Base-by-base conservation (phyloP, 2,888 invertebrate genomes). In the Drosophila demipolita region DNA sequence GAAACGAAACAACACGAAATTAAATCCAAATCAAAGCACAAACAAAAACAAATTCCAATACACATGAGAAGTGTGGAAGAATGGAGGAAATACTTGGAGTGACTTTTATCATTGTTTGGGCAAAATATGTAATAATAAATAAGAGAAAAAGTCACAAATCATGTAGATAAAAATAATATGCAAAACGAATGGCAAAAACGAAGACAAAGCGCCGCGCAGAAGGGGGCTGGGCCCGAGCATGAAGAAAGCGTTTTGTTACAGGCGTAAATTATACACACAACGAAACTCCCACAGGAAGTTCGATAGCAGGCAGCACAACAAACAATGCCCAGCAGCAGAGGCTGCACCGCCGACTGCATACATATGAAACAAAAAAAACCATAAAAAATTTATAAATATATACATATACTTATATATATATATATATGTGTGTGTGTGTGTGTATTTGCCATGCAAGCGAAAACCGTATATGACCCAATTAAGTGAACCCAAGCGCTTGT, bases 401-500 rank as follows among this genome's bases (percentile, higher is more conserved):
- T 5, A 36, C 20, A 35, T 12, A 52, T 33, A 20, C 7, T 15
- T 48, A 2, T 32, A 36, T 45, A 15, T 33, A 11, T 35, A 33
- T 76, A 61, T 72, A 49, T 70, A 17, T 62, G 7, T 75, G 32
- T 49, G 11, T 53, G 0, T 48, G 38, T 70, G 66, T 80, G 53
- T 66, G n/a, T 71, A 49, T 65, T 50, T 61, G 65, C 63, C 65
- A 65, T 76, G 81, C 79, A 82, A 85, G 80, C 85, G 75, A 88
- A 86, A 86, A 83, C 83, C 80, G 85, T 86, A 88, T 78, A 82
- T 91, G 91, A 91, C 91, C 92, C 84, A 91, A 90, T 91, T 91
- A 89, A 91, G 82, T 89, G 82, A 90, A 85, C 82, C 87, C 78
- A 81, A 82, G 81, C 78, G 78, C 77, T 82, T 80, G 82, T 85